These are phyloP conservation scores for Heliopora coerulea DNA, from an alignment of 92 coral and sea anemone genomes.

Conservation along the genomic window DNA sequence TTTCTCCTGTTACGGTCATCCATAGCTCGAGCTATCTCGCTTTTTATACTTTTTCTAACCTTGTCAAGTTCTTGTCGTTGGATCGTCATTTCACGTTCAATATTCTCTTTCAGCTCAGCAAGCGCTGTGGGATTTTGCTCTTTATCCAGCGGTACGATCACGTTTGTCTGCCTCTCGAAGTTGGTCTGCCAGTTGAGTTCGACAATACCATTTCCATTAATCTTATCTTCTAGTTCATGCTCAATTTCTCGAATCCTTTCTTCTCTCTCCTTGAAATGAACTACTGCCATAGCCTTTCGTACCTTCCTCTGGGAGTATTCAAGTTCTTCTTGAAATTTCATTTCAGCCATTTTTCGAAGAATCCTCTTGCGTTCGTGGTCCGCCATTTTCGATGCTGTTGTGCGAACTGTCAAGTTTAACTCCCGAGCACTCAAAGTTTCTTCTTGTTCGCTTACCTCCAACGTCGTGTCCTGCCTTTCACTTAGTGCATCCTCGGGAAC, in stretches of 20 bases:
- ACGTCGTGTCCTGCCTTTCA: constrained; percentile 18
- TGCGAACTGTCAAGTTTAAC: constrained; percentile 33
- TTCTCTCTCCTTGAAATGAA: constrained; percentile 62
- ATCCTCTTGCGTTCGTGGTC: constrained; percentile 24
- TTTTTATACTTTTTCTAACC: constrained; percentile 66
- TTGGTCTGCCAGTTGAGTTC: constrained; percentile 30
- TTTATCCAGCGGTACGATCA: constrained; percentile 49
- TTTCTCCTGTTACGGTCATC: constrained; percentile 72
- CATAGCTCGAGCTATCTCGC: constrained; percentile 65
- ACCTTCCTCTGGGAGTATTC: constrained; percentile 64
- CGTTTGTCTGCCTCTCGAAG: constrained; percentile 5
- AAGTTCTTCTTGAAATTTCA: constrained; percentile 81
- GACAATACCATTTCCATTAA: constrained; percentile 5
- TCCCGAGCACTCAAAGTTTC: constrained; percentile 17
- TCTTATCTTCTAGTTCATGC: constrained; percentile 12
- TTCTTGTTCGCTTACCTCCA: constrained; percentile 7
- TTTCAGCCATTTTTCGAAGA: constrained; percentile 85
- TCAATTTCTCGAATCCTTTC: constrained; percentile 52
- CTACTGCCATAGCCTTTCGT: constrained; percentile 73
- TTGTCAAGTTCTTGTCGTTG: constrained; percentile 75
- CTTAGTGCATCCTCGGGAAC: constrained; percentile 18
- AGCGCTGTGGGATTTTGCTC: constrained; percentile 60
- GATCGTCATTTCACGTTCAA: constrained; percentile 57
- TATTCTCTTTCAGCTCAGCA: constrained; percentile 68
- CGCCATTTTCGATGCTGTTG: constrained; percentile 27